Evolutionary conservation across 1,140 invertebrate species (phyloP).

Genomic region (Magallana ariakensis): DNA sequence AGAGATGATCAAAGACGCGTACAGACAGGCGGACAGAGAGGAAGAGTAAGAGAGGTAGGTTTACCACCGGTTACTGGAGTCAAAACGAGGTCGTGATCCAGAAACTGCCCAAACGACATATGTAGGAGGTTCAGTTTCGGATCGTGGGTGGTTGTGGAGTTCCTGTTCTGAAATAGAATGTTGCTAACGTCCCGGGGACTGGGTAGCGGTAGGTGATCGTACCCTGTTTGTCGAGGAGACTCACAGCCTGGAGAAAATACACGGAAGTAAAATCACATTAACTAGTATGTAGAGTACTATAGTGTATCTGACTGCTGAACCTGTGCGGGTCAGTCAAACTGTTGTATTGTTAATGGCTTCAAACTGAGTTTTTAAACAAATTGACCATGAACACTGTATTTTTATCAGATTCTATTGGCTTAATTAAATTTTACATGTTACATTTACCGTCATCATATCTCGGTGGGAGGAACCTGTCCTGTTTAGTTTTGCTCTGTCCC

Average conservation of each 20-base stretch:
- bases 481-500: constrained; percentile 89
- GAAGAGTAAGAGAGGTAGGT: no score
- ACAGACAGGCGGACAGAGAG: no score
- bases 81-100: constrained; percentile 53
- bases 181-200: constrained; percentile 58
- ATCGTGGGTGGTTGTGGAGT: constrained; percentile 22
- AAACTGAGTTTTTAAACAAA: no score
- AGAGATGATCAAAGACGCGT: neutral
- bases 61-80: constrained; percentile 52
- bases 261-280: neutral
- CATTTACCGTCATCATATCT: constrained; percentile 89
- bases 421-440: no score
- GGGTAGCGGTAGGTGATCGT: neutral
- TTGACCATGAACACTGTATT: neutral
- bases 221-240: neutral
- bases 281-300: neutral
- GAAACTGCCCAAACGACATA: constrained; percentile 59
- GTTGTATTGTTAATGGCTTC: no score
- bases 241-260: neutral
- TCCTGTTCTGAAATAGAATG: constrained; percentile 25
- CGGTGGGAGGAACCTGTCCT: constrained; percentile 88
- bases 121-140: constrained; percentile 42
- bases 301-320: no score
- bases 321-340: no score
- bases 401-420: no score